A percentile compares a stretch with the other conserved stretches of the same genome.
These are phyloP conservation scores for Nerophis lumbriciformis DNA, from an alignment of 2,113 vertebrate genomes.

Conservation along the genomic window DNA sequence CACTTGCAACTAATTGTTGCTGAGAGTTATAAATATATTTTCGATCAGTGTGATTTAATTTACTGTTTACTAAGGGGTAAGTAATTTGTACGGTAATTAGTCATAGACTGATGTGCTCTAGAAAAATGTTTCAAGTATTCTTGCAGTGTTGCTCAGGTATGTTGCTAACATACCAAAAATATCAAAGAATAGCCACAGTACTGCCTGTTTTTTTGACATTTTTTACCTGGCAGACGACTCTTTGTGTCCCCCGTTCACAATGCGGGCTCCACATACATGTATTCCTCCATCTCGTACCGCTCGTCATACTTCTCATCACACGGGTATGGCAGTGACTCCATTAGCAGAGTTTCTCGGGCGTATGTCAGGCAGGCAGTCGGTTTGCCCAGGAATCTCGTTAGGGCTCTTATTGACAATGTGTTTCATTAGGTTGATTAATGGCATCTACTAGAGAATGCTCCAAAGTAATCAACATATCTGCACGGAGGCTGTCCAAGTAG, in stretches of 20 bases:
- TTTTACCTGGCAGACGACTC: conserved; percentile 5
- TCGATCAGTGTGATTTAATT: neutral
- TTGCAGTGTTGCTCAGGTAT: neutral
- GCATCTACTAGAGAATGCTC: conserved; percentile 52
- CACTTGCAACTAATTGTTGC: neutral
- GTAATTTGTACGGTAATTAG: neutral
- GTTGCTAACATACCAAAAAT: no score
- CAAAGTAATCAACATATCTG: conserved; percentile 62
- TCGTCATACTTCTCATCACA: conserved; percentile 50
- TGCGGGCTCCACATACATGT: conserved; percentile 38
- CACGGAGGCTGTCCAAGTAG: conserved; percentile 31
- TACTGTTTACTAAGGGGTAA: neutral
- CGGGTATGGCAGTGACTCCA: conserved; percentile 45
- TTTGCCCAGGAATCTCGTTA: conserved; percentile 59
- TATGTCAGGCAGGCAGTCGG: conserved; percentile 50
- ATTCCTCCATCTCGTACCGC: conserved; percentile 38
- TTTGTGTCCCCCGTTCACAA: conserved; percentile 35
- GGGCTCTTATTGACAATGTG: conserved; percentile 61
- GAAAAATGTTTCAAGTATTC: neutral
- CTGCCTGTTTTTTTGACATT: no score
- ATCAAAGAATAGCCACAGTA: no score
- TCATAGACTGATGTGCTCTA: neutral
- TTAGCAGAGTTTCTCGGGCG: conserved; percentile 59
- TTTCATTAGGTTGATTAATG: conserved; percentile 73
- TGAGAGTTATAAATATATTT: neutral